A percentile compares a stretch with the other conserved stretches of the same genome.
Evolutionary conservation across 2,888 invertebrate genomes (phyloP).

Genomic region (Scaptomyza flava): DNA sequence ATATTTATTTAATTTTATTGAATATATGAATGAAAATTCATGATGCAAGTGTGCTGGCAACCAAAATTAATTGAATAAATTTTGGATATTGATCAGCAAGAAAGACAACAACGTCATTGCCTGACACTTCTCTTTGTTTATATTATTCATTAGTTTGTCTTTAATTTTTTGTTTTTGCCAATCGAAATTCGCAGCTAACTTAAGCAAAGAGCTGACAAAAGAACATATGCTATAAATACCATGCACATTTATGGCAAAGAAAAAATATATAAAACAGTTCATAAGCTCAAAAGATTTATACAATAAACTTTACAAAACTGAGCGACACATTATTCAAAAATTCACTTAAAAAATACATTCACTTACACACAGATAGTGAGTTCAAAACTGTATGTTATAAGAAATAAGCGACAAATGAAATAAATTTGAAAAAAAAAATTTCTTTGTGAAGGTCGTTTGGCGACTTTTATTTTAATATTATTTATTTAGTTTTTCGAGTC

Average conservation of each 20-base stretch:
- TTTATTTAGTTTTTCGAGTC: slow-evolving; percentile 20
- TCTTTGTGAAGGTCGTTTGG: slow-evolving; percentile 59
- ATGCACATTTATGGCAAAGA: slow-evolving; percentile 3
- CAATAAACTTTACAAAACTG: slow-evolving; percentile 17
- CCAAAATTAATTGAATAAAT: slow-evolving; percentile 68
- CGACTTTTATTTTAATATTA: slow-evolving; percentile 35
- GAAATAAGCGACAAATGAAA: slow-evolving; percentile 35
- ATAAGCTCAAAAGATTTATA: slow-evolving; percentile 17
- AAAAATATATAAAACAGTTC: not conserved
- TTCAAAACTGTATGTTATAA: slow-evolving; percentile 15
- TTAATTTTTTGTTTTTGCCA: slow-evolving; percentile 5
- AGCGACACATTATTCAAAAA: slow-evolving; percentile 9
- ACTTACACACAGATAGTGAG: not conserved
- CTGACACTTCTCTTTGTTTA: slow-evolving; percentile 11
- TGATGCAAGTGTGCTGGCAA: slow-evolving; percentile 40
- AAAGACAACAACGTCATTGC: slow-evolving; percentile 42
- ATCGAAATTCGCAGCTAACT: slow-evolving; percentile 24
- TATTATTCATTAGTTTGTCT: slow-evolving; percentile 8
- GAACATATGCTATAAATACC: slow-evolving; percentile 6
- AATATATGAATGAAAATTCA: slow-evolving; percentile 66
- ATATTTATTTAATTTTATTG: slow-evolving; percentile 53
- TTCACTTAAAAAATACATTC: slow-evolving; percentile 1
- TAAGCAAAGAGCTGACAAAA: slow-evolving; percentile 28
- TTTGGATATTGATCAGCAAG: slow-evolving; percentile 69
- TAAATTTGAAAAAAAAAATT: slow-evolving; percentile 43